A percentile compares a stretch with the other conserved stretches of the same genome.
These are phyloP conservation scores for Bellardia pandia DNA, from an alignment of 2,888 invertebrate genomes.

Conservation along the genomic window DNA sequence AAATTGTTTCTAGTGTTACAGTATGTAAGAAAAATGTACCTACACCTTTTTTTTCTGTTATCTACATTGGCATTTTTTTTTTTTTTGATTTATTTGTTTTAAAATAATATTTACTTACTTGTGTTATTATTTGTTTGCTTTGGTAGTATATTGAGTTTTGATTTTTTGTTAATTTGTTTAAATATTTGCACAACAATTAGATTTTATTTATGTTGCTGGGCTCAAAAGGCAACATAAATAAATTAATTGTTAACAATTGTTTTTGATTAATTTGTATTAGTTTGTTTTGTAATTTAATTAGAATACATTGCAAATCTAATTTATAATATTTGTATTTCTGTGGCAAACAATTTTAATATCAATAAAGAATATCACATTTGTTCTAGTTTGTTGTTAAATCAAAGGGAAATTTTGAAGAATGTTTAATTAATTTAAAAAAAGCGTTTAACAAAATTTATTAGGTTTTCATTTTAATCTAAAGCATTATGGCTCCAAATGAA, in stretches of 20 bases:
- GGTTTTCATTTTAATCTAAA: too few relatives aligned
- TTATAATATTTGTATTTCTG: too few relatives aligned
- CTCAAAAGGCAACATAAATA: constrained; percentile 79
- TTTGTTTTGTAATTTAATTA: background rate
- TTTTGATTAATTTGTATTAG: background rate
- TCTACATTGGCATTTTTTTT: constrained; percentile 2
- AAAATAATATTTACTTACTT: background rate
- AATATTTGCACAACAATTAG: constrained; percentile 76
- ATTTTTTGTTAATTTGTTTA: constrained; percentile 12
- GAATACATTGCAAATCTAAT: too few relatives aligned
- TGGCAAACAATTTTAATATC: too few relatives aligned
- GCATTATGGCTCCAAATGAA: too few relatives aligned
- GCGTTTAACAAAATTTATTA: too few relatives aligned
- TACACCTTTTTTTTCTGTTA: background rate
- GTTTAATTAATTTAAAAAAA: too few relatives aligned
- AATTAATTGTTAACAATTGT: constrained; percentile 72
- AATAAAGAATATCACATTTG: too few relatives aligned
- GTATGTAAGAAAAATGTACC: too few relatives aligned
- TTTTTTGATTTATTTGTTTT: background rate
- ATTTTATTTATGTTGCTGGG: constrained; percentile 79
- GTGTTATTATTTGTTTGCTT: constrained; percentile 4
- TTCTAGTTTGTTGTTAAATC: too few relatives aligned
- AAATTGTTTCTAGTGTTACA: too few relatives aligned
- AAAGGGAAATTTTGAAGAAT: too few relatives aligned
- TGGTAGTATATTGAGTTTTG: constrained; percentile 49